Percentiles rank a stretch among this genome's conserved stretches.
These are phyloP conservation scores for Cotesia glomerata DNA, from an alignment of 1,140 invertebrate genomes.

Conservation along the genomic window DNA sequence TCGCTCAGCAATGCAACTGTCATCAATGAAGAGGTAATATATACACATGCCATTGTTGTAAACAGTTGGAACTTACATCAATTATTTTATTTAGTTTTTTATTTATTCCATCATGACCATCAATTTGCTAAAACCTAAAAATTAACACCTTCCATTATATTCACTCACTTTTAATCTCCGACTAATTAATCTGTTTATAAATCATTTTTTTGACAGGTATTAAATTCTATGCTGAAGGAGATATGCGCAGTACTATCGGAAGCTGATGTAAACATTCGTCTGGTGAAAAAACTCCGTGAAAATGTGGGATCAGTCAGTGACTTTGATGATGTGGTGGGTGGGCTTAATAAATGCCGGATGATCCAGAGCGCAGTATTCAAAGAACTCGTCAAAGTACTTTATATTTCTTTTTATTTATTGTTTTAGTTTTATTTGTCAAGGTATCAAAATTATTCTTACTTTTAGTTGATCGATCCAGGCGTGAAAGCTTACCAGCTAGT, in stretches of 20 bases:
- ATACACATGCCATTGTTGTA: slow-evolving; percentile 36
- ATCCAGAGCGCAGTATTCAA: slow-evolving; percentile 99
- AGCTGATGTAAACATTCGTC: slow-evolving; percentile 97
- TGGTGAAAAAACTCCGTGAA: slow-evolving; percentile 95
- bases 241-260: slow-evolving; percentile 96
- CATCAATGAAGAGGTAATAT: slow-evolving; percentile 98
- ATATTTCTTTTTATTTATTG: too few relatives aligned
- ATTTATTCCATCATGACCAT: too few relatives aligned
- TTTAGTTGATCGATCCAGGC: slow-evolving; percentile 94
- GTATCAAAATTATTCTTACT: slow-evolving; percentile 37
- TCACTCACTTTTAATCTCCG: too few relatives aligned
- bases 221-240: slow-evolving; percentile 99
- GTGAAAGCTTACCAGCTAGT: slow-evolving; percentile 96
- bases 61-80: slow-evolving; percentile 46
- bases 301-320: slow-evolving; percentile 98
- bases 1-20: slow-evolving; percentile 98
- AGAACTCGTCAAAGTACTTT: slow-evolving; percentile 91
- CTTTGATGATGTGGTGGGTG: slow-evolving; percentile 99
- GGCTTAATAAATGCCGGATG: slow-evolving; percentile 97
- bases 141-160: too few relatives aligned
- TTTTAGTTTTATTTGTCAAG: too few relatives aligned
- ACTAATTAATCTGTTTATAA: neutral
- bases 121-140: too few relatives aligned
- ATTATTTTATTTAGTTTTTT: neutral
- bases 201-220: slow-evolving; percentile 70